phyloP scores from a whole-genome alignment of 2,797 vertebrate genomes.

The Arnoldichthys spilopterus region DNA sequence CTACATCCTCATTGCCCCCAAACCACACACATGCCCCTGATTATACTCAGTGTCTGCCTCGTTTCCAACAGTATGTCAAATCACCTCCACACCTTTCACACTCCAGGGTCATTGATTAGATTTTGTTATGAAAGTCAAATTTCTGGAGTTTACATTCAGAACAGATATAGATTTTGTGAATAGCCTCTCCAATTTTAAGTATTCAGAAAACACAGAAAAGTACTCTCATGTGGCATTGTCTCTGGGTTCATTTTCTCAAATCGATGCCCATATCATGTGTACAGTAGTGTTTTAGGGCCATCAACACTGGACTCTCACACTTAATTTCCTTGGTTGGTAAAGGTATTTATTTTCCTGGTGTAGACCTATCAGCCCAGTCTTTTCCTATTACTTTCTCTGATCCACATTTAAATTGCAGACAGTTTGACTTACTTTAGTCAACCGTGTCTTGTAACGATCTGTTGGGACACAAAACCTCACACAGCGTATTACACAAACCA shows the following conservation, averaged over 20 bases:
- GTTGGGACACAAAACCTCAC: not conserved
- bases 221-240: not conserved
- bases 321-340: not conserved
- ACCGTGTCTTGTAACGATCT: not conserved
- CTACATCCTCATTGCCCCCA: not conserved
- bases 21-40: not conserved
- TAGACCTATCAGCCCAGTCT: not conserved
- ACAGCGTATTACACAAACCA: conserved; percentile 3
- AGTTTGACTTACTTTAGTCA: conserved; percentile 14
- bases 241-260: not conserved
- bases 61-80: conserved; percentile 16
- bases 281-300: not conserved
- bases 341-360: not conserved
- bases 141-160: conserved; percentile 3
- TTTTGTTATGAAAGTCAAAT: conserved; percentile 22
- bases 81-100: not conserved
- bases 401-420: conserved; percentile 7
- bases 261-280: not conserved
- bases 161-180: conserved; percentile 26
- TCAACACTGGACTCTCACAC: not conserved
- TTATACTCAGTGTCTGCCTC: conserved; percentile 18
- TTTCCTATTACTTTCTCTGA: not conserved
- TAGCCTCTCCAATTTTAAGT: conserved; percentile 1
- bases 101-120: conserved; percentile 3
- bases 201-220: not conserved